These are phyloP conservation scores for Oreohelix idahoensis DNA, from an alignment of 1,140 invertebrate species.

Conservation along the genomic window DNA sequence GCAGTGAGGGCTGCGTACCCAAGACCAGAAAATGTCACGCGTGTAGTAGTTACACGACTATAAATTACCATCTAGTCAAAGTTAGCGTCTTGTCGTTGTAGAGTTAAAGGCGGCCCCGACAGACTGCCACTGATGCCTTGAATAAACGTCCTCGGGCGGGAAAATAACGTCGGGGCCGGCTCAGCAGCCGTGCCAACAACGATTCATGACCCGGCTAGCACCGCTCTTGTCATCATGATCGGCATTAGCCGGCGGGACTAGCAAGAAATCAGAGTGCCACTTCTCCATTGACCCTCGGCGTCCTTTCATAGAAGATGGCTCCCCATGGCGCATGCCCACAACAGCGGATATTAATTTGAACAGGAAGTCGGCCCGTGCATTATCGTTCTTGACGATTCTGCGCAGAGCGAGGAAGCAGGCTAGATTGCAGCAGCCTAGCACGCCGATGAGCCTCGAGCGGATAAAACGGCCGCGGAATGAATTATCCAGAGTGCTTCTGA, in stretches of 20 bases:
- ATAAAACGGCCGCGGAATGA: conserved; percentile 5
- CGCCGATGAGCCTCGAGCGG: conserved; percentile 2
- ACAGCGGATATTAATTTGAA: conserved; percentile 38
- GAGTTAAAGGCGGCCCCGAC: background rate
- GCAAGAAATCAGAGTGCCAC: background rate
- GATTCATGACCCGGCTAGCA: conserved; percentile 3
- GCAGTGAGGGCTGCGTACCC: too few relatives aligned
- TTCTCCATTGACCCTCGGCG: conserved; percentile 8
- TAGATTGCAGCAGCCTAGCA: conserved; percentile 4
- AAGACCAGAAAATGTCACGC: too few relatives aligned
- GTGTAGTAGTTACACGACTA: too few relatives aligned
- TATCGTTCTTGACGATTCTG: background rate
- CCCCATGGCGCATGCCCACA: conserved; percentile 19
- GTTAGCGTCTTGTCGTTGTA: too few relatives aligned
- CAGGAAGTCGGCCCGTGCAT: conserved; percentile 30
- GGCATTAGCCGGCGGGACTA: conserved; percentile 3
- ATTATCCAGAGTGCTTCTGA: background rate
- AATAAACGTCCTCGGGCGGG: background rate
- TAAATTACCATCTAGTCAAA: too few relatives aligned
- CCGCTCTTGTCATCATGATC: background rate
- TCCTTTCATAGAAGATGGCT: conserved; percentile 24
- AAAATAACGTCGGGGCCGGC: background rate
- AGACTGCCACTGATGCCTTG: background rate
- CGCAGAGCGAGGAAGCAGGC: conserved; percentile 18
- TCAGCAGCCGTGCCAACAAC: background rate